Evolutionary conservation across 2,797 vertebrate genomes (phyloP).

Genomic region (Semotilus atromaculatus): DNA sequence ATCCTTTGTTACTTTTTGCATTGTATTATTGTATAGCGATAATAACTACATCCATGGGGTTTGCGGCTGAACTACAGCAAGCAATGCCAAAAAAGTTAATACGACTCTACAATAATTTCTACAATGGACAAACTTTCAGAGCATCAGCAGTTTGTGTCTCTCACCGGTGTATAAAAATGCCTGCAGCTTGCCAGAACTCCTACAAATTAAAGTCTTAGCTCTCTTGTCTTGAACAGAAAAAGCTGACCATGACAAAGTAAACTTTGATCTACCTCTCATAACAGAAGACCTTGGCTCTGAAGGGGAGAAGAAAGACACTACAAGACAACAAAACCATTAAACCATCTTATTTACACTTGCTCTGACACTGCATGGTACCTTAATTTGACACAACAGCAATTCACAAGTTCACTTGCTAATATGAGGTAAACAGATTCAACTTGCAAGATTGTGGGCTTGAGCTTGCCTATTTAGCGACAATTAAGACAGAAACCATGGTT

Average conservation of each 20-base stretch:
- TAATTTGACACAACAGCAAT: neutral
- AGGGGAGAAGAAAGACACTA: neutral
- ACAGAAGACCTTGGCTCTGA: neutral
- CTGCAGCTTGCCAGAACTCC: neutral
- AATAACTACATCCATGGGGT: neutral
- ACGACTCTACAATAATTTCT: neutral
- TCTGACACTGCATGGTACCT: neutral
- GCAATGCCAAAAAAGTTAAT: neutral
- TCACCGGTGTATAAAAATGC: neutral
- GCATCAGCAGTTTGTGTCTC: constrained; percentile 25
- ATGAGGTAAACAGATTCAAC: neutral
- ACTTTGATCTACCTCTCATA: neutral
- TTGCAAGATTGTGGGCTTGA: neutral
- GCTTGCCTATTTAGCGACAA: too few relatives aligned
- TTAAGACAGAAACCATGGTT: neutral
- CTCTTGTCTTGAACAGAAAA: constrained; percentile 56
- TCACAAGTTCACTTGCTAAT: neutral
- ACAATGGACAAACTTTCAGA: neutral
- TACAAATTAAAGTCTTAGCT: constrained; percentile 7
- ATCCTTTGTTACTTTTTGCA: constrained; percentile 18
- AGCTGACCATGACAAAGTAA: constrained; percentile 40
- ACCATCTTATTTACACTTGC: neutral
- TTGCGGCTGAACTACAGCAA: constrained; percentile 12
- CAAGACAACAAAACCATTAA: neutral
- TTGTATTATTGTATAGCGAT: neutral